Evolutionary conservation across 2,888 invertebrate genomes (phyloP).

Genomic region (Coleophora flavipennella): DNA sequence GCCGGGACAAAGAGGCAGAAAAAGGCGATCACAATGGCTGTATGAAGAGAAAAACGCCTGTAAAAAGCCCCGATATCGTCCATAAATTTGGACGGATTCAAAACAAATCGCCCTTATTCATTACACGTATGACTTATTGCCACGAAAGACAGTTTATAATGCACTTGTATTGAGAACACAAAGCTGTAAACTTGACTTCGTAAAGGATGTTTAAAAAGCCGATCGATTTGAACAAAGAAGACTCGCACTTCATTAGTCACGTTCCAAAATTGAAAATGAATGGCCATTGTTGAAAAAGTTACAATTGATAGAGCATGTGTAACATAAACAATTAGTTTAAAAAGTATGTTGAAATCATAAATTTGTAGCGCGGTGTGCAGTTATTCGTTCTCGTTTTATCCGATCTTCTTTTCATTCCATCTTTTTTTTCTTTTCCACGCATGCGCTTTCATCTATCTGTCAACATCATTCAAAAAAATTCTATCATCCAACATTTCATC

Average conservation of each 20-base stretch:
- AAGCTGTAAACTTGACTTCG: constrained; percentile 38
- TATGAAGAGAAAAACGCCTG: constrained; percentile 63
- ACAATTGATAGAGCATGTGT: constrained; percentile 9
- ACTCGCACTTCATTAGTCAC: constrained; percentile 61
- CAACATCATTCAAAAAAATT: no score
- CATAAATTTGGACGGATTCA: constrained; percentile 70
- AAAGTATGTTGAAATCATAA: no score
- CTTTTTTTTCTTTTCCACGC: no score
- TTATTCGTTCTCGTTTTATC: no score
- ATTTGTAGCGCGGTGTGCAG: no score
- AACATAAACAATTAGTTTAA: no score
- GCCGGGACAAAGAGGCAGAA: constrained; percentile 59
- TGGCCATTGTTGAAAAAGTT: constrained; percentile 15
- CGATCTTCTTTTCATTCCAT: no score
- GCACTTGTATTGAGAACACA: constrained; percentile 55
- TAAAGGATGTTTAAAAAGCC: constrained; percentile 43
- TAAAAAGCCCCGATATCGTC: constrained; percentile 64
- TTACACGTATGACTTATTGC: constrained; percentile 70
- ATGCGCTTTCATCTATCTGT: no score
- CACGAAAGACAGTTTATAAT: constrained; percentile 55
- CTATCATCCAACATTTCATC: no score
- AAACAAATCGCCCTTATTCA: constrained; percentile 74
- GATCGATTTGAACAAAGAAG: constrained; percentile 37
- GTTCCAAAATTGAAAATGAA: constrained; percentile 18
- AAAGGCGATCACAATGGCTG: constrained; percentile 64